Conservation (phyloP, 2,888 invertebrate species). For the Disparrhopalites patrizii region DNA sequence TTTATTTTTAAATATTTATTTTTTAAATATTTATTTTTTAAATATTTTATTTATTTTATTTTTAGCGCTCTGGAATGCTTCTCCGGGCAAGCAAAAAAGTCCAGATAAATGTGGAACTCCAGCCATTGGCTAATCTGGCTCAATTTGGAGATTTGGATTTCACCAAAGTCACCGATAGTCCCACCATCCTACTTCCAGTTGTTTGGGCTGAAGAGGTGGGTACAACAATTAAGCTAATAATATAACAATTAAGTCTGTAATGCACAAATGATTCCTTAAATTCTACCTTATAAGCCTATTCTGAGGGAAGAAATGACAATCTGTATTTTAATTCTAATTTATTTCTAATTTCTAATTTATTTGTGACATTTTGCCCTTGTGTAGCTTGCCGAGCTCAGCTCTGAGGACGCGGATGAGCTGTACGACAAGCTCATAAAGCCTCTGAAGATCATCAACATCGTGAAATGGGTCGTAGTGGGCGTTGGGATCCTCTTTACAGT, state of each 20-base stretch:
- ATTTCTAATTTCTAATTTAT: too few relatives aligned
- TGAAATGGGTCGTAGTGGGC: conserved; percentile 28
- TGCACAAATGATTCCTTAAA: too few relatives aligned
- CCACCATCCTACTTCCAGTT: conserved; percentile 38
- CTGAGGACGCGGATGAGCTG: conserved; percentile 22
- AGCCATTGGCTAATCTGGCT: neutral
- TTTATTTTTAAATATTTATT: too few relatives aligned
- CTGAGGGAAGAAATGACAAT: too few relatives aligned
- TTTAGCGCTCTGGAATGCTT: conserved; percentile 29
- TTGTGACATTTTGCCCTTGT: neutral
- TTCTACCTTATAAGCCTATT: too few relatives aligned
- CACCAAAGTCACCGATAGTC: neutral
- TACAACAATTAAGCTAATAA: too few relatives aligned
- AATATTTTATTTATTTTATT: neutral
- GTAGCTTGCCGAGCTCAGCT: conserved; percentile 25
- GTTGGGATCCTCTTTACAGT: conserved; percentile 1
- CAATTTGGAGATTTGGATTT: conserved; percentile 11
- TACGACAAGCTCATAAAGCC: conserved; percentile 31
- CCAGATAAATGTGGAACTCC: conserved; percentile 35
- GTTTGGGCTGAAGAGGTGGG: conserved; percentile 45
- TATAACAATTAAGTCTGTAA: too few relatives aligned
- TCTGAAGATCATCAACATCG: conserved; percentile 22
- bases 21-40: neutral
- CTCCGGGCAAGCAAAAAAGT: conserved; percentile 31
- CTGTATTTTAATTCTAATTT: too few relatives aligned